Base-by-base conservation (phyloP, 2,888 invertebrate species). In the Linnaemya tessellans region DNA sequence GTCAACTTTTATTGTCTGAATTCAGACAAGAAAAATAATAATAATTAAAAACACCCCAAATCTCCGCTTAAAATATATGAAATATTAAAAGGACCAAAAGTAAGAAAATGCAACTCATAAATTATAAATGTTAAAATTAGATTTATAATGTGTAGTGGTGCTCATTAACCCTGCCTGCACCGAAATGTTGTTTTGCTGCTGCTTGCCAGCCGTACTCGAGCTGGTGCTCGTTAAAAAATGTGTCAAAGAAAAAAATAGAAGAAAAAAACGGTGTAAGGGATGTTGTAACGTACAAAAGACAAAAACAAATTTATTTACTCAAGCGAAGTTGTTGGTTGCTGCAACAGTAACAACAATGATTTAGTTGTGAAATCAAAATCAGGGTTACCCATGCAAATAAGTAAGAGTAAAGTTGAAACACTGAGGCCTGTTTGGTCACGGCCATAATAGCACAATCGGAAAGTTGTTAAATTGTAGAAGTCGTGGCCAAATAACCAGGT, bases 81-180 rank as follows among this genome's bases (percentile, higher is more conserved):
- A 41, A n/a, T 71, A 46, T 64, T 35, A 56, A 77, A 80, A 70
- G 54, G 49, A 71, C 70, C 30, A 70, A 82, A 71, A 51, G 25
- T 20, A 73, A 41, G 49, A 22, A 62, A 60, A 54, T 15, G 43
- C 35, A 60, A 77, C 81, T 71, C 85, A 85, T 85, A 85, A 85
- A 85, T 85, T 82, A 85, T 85, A 85, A 82, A 85, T 75, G 79
- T 82, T 71, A 22, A 85, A 85, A 85, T 85, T 85, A 82, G 79
- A 85, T 85, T 85, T 85, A 85, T 85, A 78, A 67, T 78, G 79
- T 79, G 79, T 71, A 71, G 70, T 74, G 79, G 74, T 82, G 82
- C 79, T 85, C 85, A 82, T 85, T 85, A 85, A 85, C 85, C 85
- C 85, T 75, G 85, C 70, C 74, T 70, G 73, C 62, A 70, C 38